phyloP scores from a whole-genome alignment of 2,797 vertebrate genomes.

The Choloepus didactylus region DNA sequence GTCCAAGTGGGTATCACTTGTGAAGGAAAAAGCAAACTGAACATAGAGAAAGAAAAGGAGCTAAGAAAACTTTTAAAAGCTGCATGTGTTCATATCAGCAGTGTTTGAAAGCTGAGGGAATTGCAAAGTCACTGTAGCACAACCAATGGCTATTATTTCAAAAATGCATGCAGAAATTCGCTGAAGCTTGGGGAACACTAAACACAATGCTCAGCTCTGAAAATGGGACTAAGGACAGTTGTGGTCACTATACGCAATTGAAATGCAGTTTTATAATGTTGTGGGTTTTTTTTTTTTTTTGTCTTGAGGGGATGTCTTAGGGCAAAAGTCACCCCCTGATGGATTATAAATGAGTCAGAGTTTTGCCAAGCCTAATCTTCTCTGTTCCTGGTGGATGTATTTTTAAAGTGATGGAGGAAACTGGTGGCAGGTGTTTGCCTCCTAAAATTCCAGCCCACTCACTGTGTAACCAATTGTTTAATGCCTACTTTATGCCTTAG shows the following conservation, averaged over 20 bases:
- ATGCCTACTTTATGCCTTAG: background rate
- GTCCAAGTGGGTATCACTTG: background rate
- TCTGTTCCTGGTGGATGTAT: conserved; percentile 29
- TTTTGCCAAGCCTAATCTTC: background rate
- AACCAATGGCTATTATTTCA: conserved; percentile 59
- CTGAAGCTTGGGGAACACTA: conserved; percentile 47
- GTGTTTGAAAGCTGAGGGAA: conserved; percentile 59
- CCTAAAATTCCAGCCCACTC: background rate
- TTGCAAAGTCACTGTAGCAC: conserved; percentile 64
- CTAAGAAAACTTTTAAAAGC: background rate
- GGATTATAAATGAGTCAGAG: conserved; percentile 30
- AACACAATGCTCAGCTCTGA: conserved; percentile 12
- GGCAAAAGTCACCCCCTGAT: conserved; percentile 19
- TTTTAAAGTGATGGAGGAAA: conserved; percentile 23
- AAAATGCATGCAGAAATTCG: conserved; percentile 69
- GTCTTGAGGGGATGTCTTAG: background rate
- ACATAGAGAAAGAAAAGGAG: conserved; percentile 2
- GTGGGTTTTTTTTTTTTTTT: background rate
- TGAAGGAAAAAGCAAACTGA: background rate
- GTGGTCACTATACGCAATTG: background rate
- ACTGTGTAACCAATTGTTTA: background rate
- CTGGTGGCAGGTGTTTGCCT: background rate
- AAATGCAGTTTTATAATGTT: conserved; percentile 38
- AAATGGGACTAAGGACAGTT: conserved; percentile 1
- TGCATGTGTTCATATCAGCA: conserved; percentile 15